Conservation (phyloP, 2,888 invertebrate genomes). For the Megaustenia siamemsis region DNA sequence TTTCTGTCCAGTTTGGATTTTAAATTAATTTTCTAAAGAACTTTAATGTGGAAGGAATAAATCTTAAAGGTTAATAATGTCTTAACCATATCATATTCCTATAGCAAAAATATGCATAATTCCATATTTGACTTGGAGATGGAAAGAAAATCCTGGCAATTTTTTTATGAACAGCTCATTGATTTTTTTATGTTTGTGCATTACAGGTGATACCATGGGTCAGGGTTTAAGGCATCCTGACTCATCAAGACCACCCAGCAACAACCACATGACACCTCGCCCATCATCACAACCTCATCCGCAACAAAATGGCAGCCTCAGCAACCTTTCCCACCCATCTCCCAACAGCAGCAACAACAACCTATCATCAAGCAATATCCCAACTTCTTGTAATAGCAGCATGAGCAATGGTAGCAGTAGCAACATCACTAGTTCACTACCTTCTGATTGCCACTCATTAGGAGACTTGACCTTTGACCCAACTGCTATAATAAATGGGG, state of each 20-base stretch:
- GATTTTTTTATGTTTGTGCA: background rate
- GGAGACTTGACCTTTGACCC: conserved; percentile 87
- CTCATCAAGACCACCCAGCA: conserved; percentile 54
- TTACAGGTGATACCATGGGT: conserved; percentile 60
- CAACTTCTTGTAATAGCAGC: conserved; percentile 26
- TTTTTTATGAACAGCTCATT: background rate
- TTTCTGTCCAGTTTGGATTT: no score
- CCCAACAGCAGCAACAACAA: conserved; percentile 70
- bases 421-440: conserved; percentile 46
- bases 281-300: conserved; percentile 60
- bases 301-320: conserved; percentile 66
- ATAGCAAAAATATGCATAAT: no score
- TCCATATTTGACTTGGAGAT: no score
- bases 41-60: no score
- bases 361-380: conserved; percentile 59
- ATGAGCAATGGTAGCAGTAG: conserved; percentile 31
- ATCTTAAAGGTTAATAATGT: no score
- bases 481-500: conserved; percentile 94
- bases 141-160: no score
- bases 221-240: conserved; percentile 60
- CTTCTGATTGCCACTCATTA: conserved; percentile 59
- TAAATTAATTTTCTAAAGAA: no score
- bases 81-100: no score
- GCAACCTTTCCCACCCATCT: conserved; percentile 64
- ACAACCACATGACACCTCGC: conserved; percentile 55